phyloP scores from a whole-genome alignment of 2,888 invertebrate genomes.

The Catocala fraxini region DNA sequence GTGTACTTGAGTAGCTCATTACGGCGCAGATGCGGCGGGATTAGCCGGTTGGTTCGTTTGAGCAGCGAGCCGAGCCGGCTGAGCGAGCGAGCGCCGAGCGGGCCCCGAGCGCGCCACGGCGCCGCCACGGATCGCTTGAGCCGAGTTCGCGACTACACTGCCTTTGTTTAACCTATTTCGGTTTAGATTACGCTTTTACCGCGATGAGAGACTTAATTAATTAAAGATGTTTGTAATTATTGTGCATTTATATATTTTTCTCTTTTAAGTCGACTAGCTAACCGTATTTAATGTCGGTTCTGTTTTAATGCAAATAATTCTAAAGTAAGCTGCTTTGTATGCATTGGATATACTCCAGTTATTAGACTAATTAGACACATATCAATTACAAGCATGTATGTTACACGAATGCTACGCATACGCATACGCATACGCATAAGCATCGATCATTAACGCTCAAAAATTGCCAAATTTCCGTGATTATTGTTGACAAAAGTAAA shows the following conservation, averaged over 20 bases:
- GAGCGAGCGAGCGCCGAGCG: constrained; percentile 43
- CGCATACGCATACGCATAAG: no score
- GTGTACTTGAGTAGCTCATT: constrained; percentile 87
- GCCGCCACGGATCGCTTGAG: constrained; percentile 63
- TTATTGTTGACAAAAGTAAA: no score
- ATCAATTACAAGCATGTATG: no score
- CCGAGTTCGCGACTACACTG: constrained; percentile 50
- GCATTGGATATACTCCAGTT: no score
- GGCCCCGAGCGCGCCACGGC: constrained; percentile 37
- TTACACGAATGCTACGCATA: no score
- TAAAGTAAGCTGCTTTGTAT: not conserved
- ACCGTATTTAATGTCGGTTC: not conserved
- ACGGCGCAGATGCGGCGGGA: constrained; percentile 81
- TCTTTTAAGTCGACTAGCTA: constrained; percentile 1
- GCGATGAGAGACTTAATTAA: constrained; percentile 78
- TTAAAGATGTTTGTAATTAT: constrained; percentile 64
- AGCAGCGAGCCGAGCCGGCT: constrained; percentile 42
- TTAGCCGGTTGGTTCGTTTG: constrained; percentile 75
- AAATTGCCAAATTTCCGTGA: no score
- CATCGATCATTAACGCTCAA: no score
- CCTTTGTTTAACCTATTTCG: constrained; percentile 86
- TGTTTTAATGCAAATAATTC: not conserved
- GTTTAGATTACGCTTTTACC: constrained; percentile 82
- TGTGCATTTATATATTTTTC: constrained; percentile 24
- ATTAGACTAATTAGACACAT: no score